These are phyloP conservation scores for Polylopha cassiicola DNA, from an alignment of 2,888 invertebrate species.

Conservation along the genomic window DNA sequence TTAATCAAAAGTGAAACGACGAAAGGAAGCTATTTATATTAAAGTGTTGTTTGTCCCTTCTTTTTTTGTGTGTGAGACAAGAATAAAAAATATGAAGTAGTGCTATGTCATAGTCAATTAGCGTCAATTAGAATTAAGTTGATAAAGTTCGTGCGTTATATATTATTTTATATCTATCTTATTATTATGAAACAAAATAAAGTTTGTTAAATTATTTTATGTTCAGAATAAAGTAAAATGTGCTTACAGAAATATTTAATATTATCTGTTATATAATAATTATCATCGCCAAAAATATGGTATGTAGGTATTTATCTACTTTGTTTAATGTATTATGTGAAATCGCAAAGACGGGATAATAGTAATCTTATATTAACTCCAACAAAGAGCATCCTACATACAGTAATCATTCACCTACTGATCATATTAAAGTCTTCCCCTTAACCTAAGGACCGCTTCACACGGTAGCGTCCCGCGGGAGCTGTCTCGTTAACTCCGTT, in stretches of 20 bases:
- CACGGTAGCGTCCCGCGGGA: slow-evolving; percentile 40
- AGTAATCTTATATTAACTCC: no score
- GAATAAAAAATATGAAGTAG: slow-evolving; percentile 50
- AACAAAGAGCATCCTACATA: no score
- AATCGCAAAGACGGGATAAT: no score
- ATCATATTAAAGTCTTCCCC: no score
- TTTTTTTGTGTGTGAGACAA: slow-evolving; percentile 32
- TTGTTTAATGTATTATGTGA: no score
- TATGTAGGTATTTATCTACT: no score
- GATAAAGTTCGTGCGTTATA: slow-evolving; percentile 29
- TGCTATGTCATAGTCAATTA: slow-evolving; percentile 66
- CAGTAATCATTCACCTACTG: no score
- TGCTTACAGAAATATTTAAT: no score
- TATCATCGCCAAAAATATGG: no score
- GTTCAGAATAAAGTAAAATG: no score
- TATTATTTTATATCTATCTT: neutral
- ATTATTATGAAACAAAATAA: neutral
- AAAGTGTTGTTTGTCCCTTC: slow-evolving; percentile 30
- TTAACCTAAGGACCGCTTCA: slow-evolving; percentile 51
- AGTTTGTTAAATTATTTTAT: no score
- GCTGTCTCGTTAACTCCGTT: slow-evolving; percentile 44
- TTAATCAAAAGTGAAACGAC: slow-evolving; percentile 26
- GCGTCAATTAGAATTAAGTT: slow-evolving; percentile 53
- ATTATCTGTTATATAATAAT: no score
- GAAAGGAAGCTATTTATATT: slow-evolving; percentile 49